Percentiles rank a stretch among this genome's conserved stretches.
These are phyloP conservation scores for Drosophila sordidula DNA, from an alignment of 2,888 invertebrate species.

Conservation along the genomic window DNA sequence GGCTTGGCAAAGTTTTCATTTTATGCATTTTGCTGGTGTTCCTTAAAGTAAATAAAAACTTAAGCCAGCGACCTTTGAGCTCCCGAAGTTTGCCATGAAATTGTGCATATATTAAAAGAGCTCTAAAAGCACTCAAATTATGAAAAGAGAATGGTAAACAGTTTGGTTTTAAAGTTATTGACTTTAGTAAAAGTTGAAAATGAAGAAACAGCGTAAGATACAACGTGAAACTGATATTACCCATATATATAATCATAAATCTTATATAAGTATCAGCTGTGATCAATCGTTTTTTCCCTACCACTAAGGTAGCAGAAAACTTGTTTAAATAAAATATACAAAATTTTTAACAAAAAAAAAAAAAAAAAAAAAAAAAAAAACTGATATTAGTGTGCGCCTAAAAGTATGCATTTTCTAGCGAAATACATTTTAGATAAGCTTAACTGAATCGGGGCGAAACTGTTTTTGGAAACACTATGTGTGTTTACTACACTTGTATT, in stretches of 20 bases:
- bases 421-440: too few species aligned
- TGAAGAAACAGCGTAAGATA: too few species aligned
- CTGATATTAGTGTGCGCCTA: neutral
- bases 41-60: slow-evolving; percentile 8
- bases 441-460: slow-evolving; percentile 21
- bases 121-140: neutral
- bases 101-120: neutral
- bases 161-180: neutral
- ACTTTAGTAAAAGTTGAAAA: neutral
- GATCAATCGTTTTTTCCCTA: too few species aligned
- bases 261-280: too few species aligned
- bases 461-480: slow-evolving; percentile 41
- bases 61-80: slow-evolving; percentile 1
- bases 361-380: too few species aligned
- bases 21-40: neutral
- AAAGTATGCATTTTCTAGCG: slow-evolving; percentile 9
- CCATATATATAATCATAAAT: too few species aligned
- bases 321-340: too few species aligned
- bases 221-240: too few species aligned
- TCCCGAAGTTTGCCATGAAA: neutral
- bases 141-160: neutral
- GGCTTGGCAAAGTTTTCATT: slow-evolving; percentile 8
- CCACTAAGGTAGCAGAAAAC: too few species aligned
- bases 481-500: slow-evolving; percentile 34
- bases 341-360: too few species aligned